Base-by-base conservation (phyloP, 2,888 invertebrate genomes). In the Stegana nigrithorax region DNA sequence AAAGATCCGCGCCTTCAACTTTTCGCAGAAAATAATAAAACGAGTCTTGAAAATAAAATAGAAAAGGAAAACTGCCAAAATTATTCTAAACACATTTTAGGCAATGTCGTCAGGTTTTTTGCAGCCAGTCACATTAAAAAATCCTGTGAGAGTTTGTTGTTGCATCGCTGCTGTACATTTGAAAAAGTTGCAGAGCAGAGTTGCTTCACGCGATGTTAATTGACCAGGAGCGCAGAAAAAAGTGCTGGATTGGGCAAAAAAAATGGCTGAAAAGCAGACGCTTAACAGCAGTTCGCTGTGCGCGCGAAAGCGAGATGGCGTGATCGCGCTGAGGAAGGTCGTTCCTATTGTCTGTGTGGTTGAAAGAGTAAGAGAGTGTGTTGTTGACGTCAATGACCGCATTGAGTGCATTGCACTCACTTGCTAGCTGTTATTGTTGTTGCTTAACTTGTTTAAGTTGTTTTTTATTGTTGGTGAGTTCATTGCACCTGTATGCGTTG, bases 141-240 rank as follows among this genome's bases (percentile, higher is more conserved):
- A 36, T 36, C 10, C n/a, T 36, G 36, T 36, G n/a, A 36, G 10
- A 7, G 42, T 14, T 1, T 17, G 44, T 17, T 47, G 21, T 47
- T 47, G 12, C 14, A 42, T 23, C n/a, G 47, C 12, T 47, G 21
- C 12, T n/a, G 36, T 12, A 66, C 64, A 73, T 80, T 59, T 19
- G 21, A 53, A 78, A 76, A 75, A 73, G 64, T 67, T 73, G 82
- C 79, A 85, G 82, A 83, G 82, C 79, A 85, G 82, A 83, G 85
- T 85, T 85, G 84, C 85, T 85, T 85, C 85, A 84, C 84, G 81
- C 81, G 83, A 84, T 84, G 85, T 85, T 84, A 83, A 79, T 75
- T 72, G 72, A 81, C 72, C 73, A 76, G 84, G 84, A 66, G 80
- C 64, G 63, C 73, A 72, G 74, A 65, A n/a, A n/a, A n/a, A n/a